Conservation (phyloP, 2,797 vertebrate species). For the Anguilla obscura region DNA sequence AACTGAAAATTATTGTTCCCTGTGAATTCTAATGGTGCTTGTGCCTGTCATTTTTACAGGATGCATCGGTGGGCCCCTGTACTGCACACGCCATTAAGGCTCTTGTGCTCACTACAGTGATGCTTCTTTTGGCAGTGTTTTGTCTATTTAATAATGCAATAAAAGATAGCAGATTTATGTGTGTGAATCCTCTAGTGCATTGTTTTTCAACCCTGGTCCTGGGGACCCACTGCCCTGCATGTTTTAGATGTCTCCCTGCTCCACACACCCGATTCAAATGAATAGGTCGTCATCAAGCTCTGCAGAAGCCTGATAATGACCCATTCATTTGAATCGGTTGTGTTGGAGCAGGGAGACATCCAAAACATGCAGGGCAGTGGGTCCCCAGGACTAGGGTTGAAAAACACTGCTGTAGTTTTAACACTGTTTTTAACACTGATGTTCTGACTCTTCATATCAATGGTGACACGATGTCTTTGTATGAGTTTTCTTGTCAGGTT, state of each 20-base stretch:
- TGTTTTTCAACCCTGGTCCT: no score
- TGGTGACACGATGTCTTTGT: not conserved
- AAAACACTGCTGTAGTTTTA: no score
- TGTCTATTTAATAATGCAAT: not conserved
- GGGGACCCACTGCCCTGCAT: no score
- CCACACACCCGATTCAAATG: no score
- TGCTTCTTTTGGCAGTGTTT: not conserved
- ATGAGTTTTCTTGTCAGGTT: slow-evolving; percentile 5
- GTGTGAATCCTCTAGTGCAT: not conserved
- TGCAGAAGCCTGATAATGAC: no score
- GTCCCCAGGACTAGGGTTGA: no score
- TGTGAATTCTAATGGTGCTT: not conserved
- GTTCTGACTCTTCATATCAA: not conserved
- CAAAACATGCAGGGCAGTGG: no score
- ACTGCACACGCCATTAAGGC: not conserved
- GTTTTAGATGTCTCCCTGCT: no score
- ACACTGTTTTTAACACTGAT: not conserved
- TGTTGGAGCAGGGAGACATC: no score
- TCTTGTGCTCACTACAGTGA: not conserved
- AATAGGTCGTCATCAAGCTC: no score
- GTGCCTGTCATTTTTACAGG: not conserved
- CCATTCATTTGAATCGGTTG: no score
- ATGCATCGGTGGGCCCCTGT: not conserved
- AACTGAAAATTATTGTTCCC: not conserved
- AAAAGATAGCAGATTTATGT: slow-evolving; percentile 4